Evolutionary conservation across 1,140 invertebrate genomes (phyloP).

Genomic region (Drosophila pachea): DNA sequence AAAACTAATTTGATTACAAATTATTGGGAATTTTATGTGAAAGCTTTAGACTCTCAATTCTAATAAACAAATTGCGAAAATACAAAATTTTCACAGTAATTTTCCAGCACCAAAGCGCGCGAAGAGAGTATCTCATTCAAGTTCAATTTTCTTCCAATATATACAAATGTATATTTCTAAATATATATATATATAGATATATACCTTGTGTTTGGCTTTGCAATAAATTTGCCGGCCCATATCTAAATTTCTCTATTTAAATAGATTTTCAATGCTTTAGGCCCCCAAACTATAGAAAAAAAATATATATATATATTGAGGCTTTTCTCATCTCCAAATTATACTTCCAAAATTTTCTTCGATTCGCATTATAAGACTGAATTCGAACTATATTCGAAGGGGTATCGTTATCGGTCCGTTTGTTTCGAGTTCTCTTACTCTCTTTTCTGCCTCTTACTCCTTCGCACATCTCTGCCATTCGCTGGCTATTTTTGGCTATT

Average conservation of each 20-base stretch:
- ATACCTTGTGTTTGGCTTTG: background rate
- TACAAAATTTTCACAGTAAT: constrained; percentile 12
- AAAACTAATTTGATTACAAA: background rate
- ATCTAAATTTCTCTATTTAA: no score
- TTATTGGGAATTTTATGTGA: background rate
- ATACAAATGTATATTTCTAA: background rate
- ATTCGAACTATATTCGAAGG: no score
- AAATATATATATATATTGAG: no score
- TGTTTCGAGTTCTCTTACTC: no score
- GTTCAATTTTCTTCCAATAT: background rate
- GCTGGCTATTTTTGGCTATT: constrained; percentile 30
- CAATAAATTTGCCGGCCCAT: no score
- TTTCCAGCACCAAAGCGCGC: constrained; percentile 24
- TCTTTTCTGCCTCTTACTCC: constrained; percentile 18
- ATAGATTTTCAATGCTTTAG: no score
- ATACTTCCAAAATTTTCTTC: no score
- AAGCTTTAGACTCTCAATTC: background rate
- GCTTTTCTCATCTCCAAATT: no score
- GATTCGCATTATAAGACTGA: no score
- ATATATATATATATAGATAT: background rate
- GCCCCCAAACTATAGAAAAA: no score
- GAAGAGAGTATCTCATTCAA: constrained; percentile 7
- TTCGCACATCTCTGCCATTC: background rate
- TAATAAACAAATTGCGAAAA: constrained; percentile 6
- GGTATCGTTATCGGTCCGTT: no score